A percentile compares a stretch with the other conserved stretches of the same genome.
Evolutionary conservation across 1,140 invertebrate genomes (phyloP).

Genomic region (Leptinotarsa texana): DNA sequence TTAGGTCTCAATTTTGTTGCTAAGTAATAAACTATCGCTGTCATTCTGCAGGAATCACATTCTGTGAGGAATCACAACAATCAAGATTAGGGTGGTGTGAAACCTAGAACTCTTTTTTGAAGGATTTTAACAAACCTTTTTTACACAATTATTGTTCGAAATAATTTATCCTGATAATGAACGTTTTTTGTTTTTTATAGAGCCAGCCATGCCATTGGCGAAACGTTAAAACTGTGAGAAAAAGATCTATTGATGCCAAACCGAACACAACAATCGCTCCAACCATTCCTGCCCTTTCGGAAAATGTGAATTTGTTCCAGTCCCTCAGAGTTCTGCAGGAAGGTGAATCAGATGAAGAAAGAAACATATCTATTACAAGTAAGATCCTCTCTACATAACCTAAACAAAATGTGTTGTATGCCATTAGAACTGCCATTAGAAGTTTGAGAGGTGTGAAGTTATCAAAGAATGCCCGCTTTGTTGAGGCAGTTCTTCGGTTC

Average conservation of each 20-base stretch:
- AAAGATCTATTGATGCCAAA: slow-evolving; percentile 61
- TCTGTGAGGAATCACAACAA: too few species aligned
- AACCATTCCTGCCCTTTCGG: slow-evolving; percentile 64
- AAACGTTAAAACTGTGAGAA: slow-evolving; percentile 77
- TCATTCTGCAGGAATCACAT: too few species aligned
- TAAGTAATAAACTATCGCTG: too few species aligned
- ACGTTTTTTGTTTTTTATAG: slow-evolving; percentile 58
- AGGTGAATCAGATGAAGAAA: slow-evolving; percentile 71
- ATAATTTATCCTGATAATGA: too few species aligned
- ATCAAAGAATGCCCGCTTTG: too few species aligned
- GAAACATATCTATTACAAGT: slow-evolving; percentile 42
- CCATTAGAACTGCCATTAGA: too few species aligned
- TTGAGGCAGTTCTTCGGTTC: too few species aligned
- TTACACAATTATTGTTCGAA: too few species aligned
- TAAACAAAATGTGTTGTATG: too few species aligned
- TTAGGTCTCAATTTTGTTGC: too few species aligned
- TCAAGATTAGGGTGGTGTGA: not conserved
- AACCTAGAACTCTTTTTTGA: too few species aligned
- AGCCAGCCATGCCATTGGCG: slow-evolving; percentile 92
- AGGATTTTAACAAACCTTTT: not conserved
- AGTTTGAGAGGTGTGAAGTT: too few species aligned
- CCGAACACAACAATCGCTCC: slow-evolving; percentile 47
- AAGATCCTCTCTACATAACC: slow-evolving; percentile 15
- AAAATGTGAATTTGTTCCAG: slow-evolving; percentile 88
- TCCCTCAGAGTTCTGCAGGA: slow-evolving; percentile 85